Percentiles rank a stretch among this genome's conserved stretches.
Evolutionary conservation across 2,113 vertebrate species (phyloP).

Genomic region (Podarcis raffonei): DNA sequence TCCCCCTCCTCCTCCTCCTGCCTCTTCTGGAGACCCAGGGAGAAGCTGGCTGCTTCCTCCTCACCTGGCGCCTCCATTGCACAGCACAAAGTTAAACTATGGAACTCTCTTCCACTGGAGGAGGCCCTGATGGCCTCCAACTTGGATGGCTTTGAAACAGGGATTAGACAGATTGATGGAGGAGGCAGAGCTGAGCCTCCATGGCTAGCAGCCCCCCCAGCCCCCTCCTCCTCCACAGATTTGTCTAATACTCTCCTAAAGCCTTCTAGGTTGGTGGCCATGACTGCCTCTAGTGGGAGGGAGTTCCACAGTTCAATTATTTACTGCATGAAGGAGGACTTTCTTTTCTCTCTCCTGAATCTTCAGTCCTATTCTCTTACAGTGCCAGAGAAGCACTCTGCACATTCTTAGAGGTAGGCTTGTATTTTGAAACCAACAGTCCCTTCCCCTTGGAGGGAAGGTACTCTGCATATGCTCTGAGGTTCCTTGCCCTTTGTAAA

Average conservation of each 20-base stretch:
- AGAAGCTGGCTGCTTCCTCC: background rate
- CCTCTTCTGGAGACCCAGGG: rapidly evolving
- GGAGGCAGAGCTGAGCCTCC: too few species aligned
- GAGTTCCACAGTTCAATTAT: too few species aligned
- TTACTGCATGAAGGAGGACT: background rate
- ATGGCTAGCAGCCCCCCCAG: background rate
- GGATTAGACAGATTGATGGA: too few species aligned
- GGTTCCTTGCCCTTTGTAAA: background rate
- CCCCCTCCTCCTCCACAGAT: too few species aligned
- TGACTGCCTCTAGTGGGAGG: too few species aligned
- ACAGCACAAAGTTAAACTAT: too few species aligned
- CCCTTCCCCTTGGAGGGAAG: background rate
- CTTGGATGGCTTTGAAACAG: too few species aligned
- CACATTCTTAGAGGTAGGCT: background rate
- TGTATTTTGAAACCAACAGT: too few species aligned
- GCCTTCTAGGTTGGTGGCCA: too few species aligned
- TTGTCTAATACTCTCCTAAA: too few species aligned
- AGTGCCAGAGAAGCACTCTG: background rate
- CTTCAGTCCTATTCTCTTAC: too few species aligned
- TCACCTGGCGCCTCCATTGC: too few species aligned
- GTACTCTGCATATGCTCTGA: background rate
- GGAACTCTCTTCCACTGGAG: background rate
- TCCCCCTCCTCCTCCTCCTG: background rate
- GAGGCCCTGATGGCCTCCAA: background rate
- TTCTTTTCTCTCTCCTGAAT: background rate